A percentile compares a stretch with the other conserved stretches of the same genome.
phyloP scores from a whole-genome alignment of 2,113 vertebrate species.

The Ophiodon elongatus region DNA sequence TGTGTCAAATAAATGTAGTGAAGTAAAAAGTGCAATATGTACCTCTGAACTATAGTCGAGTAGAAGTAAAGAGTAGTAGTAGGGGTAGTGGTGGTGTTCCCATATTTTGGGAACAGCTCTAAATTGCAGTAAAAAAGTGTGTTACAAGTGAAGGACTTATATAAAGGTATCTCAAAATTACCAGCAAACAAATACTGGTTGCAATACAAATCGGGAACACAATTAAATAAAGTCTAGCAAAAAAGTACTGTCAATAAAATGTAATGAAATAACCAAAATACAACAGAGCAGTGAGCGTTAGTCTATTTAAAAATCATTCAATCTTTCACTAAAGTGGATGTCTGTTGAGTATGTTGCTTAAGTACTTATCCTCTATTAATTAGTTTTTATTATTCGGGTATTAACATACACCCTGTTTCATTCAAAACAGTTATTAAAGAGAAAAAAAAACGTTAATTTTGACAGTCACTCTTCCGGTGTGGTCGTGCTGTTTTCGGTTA shows the following conservation, averaged over 20 bases:
- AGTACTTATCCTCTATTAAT: not conserved
- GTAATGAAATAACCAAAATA: not conserved
- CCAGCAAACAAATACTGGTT: not conserved
- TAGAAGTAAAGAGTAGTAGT: no score
- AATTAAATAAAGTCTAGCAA: not conserved
- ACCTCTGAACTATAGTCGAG: no score
- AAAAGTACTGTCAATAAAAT: not conserved
- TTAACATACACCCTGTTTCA: not conserved
- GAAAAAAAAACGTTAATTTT: slow-evolving; percentile 8
- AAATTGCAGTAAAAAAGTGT: not conserved
- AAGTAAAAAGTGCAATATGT: no score
- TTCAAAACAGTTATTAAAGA: not conserved
- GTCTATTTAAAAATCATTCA: not conserved
- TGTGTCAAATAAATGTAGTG: not conserved
- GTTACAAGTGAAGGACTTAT: not conserved
- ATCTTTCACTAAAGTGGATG: not conserved
- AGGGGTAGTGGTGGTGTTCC: no score
- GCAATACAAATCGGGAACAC: not conserved
- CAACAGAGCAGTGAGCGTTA: not conserved
- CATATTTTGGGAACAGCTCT: not conserved
- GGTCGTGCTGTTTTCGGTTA: rapidly evolving
- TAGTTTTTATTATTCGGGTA: not conserved
- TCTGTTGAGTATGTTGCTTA: not conserved
- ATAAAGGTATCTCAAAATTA: not conserved
- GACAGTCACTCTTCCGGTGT: slow-evolving; percentile 22